Evolutionary conservation across 2,888 invertebrate genomes (phyloP).

Genomic region (Lasioglossum zephyrum): DNA sequence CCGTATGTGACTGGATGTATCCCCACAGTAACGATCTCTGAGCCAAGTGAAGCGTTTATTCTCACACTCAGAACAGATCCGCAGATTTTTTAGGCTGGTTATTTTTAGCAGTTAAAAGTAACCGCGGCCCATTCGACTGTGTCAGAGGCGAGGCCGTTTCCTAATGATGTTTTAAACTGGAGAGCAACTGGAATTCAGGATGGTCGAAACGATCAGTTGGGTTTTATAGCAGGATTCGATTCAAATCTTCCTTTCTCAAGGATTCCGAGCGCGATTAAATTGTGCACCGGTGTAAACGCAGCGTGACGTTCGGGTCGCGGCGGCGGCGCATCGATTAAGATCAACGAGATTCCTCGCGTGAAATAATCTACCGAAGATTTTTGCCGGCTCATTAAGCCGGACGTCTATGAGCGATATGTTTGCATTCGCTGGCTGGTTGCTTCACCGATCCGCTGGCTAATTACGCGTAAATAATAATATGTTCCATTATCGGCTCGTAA

Average conservation of each 20-base stretch:
- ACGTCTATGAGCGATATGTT: slow-evolving; percentile 31
- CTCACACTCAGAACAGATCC: not conserved
- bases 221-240: not conserved
- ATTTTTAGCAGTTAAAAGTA: not conserved
- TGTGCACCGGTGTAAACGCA: slow-evolving; percentile 1
- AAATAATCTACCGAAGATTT: slow-evolving; percentile 51
- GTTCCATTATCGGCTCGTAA: slow-evolving; percentile 56
- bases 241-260: slow-evolving; percentile 5
- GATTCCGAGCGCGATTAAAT: slow-evolving; percentile 11
- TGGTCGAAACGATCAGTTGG: not conserved
- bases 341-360: slow-evolving; percentile 54
- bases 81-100: not conserved
- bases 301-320: slow-evolving; percentile 19
- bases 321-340: slow-evolving; percentile 57
- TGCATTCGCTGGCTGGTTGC: slow-evolving; percentile 36
- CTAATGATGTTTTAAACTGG: not conserved
- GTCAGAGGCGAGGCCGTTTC: not conserved
- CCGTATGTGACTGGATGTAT: no score
- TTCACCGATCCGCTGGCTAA: slow-evolving; percentile 31
- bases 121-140: not conserved
- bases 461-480: slow-evolving; percentile 63
- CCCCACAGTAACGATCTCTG: not conserved
- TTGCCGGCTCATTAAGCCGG: slow-evolving; percentile 61
- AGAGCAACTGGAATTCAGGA: not conserved
- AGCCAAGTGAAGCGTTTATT: not conserved